A percentile compares a stretch with the other conserved stretches of the same genome.
phyloP scores from a whole-genome alignment of 2,797 vertebrate species.

The Hybognathus amarus region DNA sequence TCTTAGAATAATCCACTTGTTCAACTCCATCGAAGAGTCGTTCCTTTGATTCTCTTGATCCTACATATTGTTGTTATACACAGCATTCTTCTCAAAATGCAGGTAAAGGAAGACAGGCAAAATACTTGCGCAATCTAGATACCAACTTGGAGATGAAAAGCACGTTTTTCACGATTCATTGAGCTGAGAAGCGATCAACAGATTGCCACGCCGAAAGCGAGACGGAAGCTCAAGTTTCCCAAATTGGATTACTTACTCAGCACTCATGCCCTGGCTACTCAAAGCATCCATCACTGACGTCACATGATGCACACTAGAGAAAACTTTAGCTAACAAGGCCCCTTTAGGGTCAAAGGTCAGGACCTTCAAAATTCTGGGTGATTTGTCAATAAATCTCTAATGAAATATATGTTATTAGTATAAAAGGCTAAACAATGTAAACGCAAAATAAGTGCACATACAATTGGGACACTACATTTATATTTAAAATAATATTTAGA shows the following conservation, averaged over 20 bases:
- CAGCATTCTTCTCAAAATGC: neutral
- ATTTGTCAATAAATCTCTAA: neutral
- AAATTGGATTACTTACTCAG: conserved; percentile 80
- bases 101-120: neutral
- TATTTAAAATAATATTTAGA: neutral
- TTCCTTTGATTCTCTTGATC: conserved; percentile 6
- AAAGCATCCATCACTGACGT: conserved; percentile 50
- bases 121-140: neutral
- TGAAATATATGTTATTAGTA: neutral
- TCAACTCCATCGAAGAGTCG: conserved; percentile 39
- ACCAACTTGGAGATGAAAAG: neutral
- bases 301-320: conserved; percentile 52
- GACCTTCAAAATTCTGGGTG: neutral
- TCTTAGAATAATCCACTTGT: conserved; percentile 50
- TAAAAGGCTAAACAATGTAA: neutral
- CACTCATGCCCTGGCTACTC: conserved; percentile 66
- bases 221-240: conserved; percentile 61
- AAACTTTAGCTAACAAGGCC: conserved; percentile 1
- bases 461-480: neutral
- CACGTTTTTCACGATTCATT: conserved; percentile 46
- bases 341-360: neutral
- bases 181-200: conserved; percentile 64
- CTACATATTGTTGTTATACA: conserved; percentile 13
- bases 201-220: conserved; percentile 60
- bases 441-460: neutral